Evolutionary conservation across 1,140 invertebrate species (phyloP), one percentile per base, ranked within the genome.

Genomic region (Tetraneura akinire): DNA sequence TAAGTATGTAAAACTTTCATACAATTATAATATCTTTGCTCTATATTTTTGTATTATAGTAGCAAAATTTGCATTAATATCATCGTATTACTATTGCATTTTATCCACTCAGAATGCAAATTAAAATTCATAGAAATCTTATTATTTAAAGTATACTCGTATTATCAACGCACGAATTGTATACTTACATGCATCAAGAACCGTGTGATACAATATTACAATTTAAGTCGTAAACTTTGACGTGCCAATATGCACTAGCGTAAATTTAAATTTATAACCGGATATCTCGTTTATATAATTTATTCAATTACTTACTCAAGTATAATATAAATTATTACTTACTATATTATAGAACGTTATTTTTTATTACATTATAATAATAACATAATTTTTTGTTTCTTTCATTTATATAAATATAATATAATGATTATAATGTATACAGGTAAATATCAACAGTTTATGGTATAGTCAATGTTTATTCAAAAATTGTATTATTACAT

Each of bases 201-300:
- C 68, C 18, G 26, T 71, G 21, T 49, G 23, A 71, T 71, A 71
- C 23, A 51, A 71, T 16, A 51, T 29, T 71, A 71, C 23, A 51
- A 71, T 16, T 71, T 29, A 71, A 23, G 51, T 29, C 45, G 14
- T 51, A 71, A 49, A 51, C 68, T 71, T 51, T n/a, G 47, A 51
- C 23, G 29, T 16, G 26, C 23, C 68, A n/a, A 29, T 37, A 37
- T 37, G 32, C 32, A 37, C 32, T 37, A 37, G 32, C 45, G 11
- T 51, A 74, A 57, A 42, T 74, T 57, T 51, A 37, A 55, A 74
- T 74, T 73, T 23, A 53, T 51, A 73, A 55, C 49, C n/a, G n/a
- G 11, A n/a, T 14, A 55, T 74, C 71, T 74, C 51, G 57, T 74
- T 74, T 55, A 74, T 51, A 74, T n/a, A n/a, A n/a, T n/a, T n/a